Conservation (phyloP, 2,888 invertebrate species). For the Xiphydria camelus region DNA sequence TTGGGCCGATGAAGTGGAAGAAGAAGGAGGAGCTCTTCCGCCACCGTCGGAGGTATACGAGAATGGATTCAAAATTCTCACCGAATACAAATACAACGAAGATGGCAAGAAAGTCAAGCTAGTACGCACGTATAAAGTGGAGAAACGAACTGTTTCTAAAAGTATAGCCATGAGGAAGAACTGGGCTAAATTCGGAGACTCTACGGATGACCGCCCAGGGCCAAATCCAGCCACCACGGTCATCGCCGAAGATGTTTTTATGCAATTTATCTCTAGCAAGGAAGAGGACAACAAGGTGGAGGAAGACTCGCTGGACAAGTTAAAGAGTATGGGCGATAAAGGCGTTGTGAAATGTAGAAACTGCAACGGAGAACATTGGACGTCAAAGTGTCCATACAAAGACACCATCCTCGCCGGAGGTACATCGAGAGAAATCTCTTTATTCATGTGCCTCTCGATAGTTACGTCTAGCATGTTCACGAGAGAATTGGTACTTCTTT, state of each 20-base stretch:
- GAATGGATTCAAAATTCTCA: slow-evolving; percentile 87
- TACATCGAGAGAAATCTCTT: too few species aligned
- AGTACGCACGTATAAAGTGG: slow-evolving; percentile 89
- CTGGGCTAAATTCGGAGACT: slow-evolving; percentile 95
- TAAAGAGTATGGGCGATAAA: slow-evolving; percentile 70
- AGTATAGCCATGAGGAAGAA: slow-evolving; percentile 91
- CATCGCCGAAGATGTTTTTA: slow-evolving; percentile 92
- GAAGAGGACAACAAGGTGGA: slow-evolving; percentile 86
- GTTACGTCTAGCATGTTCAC: too few species aligned
- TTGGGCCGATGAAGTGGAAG: slow-evolving; percentile 97
- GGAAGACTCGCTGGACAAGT: slow-evolving; percentile 81
- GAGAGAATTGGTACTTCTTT: too few species aligned
- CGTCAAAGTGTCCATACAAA: slow-evolving; percentile 96
- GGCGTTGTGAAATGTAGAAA: slow-evolving; percentile 84
- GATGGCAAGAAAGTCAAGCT: slow-evolving; percentile 89
- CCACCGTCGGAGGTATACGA: slow-evolving; percentile 77
- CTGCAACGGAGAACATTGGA: slow-evolving; percentile 98
- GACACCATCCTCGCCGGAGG: slow-evolving; percentile 78
- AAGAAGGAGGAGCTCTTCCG: slow-evolving; percentile 77
- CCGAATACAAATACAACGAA: slow-evolving; percentile 90
- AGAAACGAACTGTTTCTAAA: slow-evolving; percentile 86
- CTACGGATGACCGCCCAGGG: slow-evolving; percentile 89
- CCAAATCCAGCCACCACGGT: slow-evolving; percentile 98
- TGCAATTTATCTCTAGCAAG: slow-evolving; percentile 89
- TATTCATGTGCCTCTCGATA: too few species aligned